phyloP scores from a whole-genome alignment of 2,888 invertebrate genomes.

The Furcula furcula region DNA sequence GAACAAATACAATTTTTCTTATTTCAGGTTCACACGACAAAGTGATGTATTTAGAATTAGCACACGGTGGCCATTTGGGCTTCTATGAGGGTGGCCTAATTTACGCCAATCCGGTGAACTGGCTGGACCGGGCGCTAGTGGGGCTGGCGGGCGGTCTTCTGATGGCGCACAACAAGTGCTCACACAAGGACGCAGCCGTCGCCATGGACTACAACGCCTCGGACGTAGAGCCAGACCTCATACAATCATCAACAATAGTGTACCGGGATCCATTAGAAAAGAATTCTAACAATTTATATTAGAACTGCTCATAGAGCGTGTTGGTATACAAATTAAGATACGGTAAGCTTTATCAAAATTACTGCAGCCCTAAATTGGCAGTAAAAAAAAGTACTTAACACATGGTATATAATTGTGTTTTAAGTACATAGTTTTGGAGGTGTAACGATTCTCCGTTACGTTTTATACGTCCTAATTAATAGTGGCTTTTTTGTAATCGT shows the following conservation, averaged over 20 bases:
- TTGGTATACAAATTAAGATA: conserved; percentile 9
- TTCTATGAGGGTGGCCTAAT: conserved; percentile 95
- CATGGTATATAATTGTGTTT: conserved; percentile 14
- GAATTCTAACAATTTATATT: conserved; percentile 14
- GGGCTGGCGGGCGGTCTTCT: conserved; percentile 89
- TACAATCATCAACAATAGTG: conserved; percentile 66
- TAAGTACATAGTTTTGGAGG: conserved; percentile 29
- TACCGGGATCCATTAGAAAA: conserved; percentile 69
- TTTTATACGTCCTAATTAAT: conserved; percentile 29
- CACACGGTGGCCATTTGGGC: conserved; percentile 97
- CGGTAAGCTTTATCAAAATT: conserved; percentile 9
- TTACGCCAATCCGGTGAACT: conserved; percentile 94
- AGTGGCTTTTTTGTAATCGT: conserved; percentile 14
- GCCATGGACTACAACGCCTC: conserved; percentile 21
- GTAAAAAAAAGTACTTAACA: conserved; percentile 7
- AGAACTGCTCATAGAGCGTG: conserved; percentile 25
- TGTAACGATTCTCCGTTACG: conserved; percentile 30
- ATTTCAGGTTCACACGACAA: conserved; percentile 84
- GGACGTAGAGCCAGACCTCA: conserved; percentile 67
- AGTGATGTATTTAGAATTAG: conserved; percentile 88
- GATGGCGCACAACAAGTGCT: conserved; percentile 78
- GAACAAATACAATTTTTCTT: conserved; percentile 1
- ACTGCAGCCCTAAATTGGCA: conserved; percentile 17
- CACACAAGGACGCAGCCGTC: conserved; percentile 39
- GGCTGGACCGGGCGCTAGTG: conserved; percentile 95